phyloP scores from a whole-genome alignment of 1,140 invertebrate genomes.

The Drosophila repleta region DNA sequence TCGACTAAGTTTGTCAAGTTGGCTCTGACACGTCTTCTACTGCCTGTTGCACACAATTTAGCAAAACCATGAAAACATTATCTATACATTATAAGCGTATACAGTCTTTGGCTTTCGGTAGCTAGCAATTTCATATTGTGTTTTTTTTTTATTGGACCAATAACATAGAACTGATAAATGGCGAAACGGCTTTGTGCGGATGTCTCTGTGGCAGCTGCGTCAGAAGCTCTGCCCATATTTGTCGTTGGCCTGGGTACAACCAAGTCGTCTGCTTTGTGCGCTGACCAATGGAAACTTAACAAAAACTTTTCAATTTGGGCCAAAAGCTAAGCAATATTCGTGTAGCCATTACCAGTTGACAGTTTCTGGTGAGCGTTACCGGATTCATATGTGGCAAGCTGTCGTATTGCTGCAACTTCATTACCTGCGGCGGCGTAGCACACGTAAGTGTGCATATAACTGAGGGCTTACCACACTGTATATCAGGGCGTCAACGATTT shows the following conservation, averaged over 20 bases:
- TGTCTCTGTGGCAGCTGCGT: constrained; percentile 51
- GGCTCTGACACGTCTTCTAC: no score
- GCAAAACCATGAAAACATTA: no score
- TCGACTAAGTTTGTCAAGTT: no score
- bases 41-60: no score
- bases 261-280: constrained; percentile 26
- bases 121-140: neutral
- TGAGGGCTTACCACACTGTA: constrained; percentile 38
- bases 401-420: constrained; percentile 49
- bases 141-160: constrained; percentile 50
- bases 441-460: constrained; percentile 67
- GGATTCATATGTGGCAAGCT: constrained; percentile 45
- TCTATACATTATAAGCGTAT: neutral
- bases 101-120: neutral
- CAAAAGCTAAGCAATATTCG: constrained; percentile 51
- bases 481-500: constrained; percentile 37
- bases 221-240: constrained; percentile 60
- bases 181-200: constrained; percentile 75
- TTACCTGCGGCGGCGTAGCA: constrained; percentile 60
- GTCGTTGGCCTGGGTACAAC: constrained; percentile 36
- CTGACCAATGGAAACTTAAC: constrained; percentile 15
- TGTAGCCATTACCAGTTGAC: neutral
- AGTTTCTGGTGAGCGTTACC: constrained; percentile 12
- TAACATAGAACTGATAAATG: constrained; percentile 76
- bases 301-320: constrained; percentile 67